Percentiles rank a stretch among this genome's conserved stretches.
These are phyloP conservation scores for Oxystoma pomonae DNA, from an alignment of 2,888 invertebrate species.

Conservation along the genomic window DNA sequence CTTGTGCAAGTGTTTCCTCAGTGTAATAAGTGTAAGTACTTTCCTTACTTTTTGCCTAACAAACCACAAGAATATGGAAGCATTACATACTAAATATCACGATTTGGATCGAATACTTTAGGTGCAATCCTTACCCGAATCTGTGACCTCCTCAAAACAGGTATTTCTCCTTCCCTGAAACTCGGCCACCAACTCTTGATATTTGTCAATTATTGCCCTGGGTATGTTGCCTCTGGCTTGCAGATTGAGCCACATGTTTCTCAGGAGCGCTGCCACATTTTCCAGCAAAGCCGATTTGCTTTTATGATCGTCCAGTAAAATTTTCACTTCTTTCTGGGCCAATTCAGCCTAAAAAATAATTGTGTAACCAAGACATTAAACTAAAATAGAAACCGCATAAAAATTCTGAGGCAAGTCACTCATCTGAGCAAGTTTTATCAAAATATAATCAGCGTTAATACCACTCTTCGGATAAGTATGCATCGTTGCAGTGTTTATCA, in stretches of 20 bases:
- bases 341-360: constrained; percentile 29
- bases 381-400: too few relatives aligned
- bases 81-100: too few relatives aligned
- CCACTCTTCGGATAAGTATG: too few relatives aligned
- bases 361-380: too few relatives aligned
- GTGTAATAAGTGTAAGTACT: too few relatives aligned
- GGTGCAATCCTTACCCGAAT: constrained; percentile 31
- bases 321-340: constrained; percentile 29
- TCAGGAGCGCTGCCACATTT: constrained; percentile 50
- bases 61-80: too few relatives aligned
- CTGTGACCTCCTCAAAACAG: constrained; percentile 53
- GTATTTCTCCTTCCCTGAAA: constrained; percentile 58
- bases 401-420: too few relatives aligned
- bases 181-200: constrained; percentile 56
- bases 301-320: constrained; percentile 34
- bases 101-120: neutral
- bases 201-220: constrained; percentile 54
- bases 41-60: too few relatives aligned
- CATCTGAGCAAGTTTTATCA: too few relatives aligned
- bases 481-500: too few relatives aligned
- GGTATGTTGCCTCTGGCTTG: constrained; percentile 58
- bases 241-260: constrained; percentile 56
- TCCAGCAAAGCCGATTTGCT: constrained; percentile 33
- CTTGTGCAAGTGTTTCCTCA: too few relatives aligned
- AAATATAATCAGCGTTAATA: too few relatives aligned